phyloP scores from a whole-genome alignment of 2,888 invertebrate species.

The Myopa tessellatipennis region DNA sequence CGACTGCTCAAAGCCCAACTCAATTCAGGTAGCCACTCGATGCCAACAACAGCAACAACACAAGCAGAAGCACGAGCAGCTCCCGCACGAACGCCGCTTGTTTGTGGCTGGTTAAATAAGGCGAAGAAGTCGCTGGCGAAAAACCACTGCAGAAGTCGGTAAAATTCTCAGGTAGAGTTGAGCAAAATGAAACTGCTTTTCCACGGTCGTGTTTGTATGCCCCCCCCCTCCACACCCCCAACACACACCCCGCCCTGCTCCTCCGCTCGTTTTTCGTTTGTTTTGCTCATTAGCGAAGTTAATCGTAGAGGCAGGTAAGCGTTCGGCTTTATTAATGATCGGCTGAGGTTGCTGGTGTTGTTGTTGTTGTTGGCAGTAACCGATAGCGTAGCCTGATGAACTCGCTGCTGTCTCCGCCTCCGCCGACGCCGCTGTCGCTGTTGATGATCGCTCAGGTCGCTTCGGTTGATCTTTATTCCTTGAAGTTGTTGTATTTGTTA shows the following conservation, averaged over 20 bases:
- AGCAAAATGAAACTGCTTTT: background rate
- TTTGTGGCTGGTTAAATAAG: background rate
- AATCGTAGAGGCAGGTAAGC: background rate
- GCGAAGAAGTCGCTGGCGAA: background rate
- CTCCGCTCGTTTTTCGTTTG: background rate
- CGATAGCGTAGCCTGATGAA: background rate
- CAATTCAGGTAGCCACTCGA: conserved; percentile 8
- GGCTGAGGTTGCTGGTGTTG: background rate
- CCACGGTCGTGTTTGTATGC: background rate
- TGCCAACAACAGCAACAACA: conserved; percentile 6
- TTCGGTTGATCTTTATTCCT: background rate
- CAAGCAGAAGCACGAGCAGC: background rate
- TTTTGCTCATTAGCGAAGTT: conserved; percentile 12
- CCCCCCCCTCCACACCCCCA: background rate
- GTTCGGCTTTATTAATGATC: background rate
- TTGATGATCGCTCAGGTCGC: background rate
- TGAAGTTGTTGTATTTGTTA: background rate
- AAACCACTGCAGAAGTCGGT: background rate
- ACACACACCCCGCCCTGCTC: no score
- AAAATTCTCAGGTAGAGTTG: conserved; percentile 3
- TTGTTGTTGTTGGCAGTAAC: no score
- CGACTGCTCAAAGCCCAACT: background rate
- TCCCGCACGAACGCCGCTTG: background rate
- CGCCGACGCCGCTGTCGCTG: background rate
- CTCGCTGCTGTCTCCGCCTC: background rate